Percentiles rank a stretch among this genome's conserved stretches.
phyloP scores from a whole-genome alignment of 2,113 vertebrate genomes.

The Zapornia atra region DNA sequence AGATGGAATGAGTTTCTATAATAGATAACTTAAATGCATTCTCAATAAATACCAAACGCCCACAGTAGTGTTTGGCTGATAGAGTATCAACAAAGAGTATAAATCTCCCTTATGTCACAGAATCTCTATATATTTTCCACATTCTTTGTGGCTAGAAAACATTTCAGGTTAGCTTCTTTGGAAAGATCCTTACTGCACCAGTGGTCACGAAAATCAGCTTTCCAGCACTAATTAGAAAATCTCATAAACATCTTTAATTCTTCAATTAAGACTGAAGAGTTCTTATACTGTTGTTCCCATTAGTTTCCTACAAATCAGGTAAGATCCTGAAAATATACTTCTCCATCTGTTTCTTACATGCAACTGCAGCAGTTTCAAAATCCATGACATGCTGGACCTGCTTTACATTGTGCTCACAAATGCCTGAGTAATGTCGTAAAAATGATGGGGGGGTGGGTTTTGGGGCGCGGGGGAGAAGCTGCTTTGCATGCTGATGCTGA shows the following conservation, averaged over 20 bases:
- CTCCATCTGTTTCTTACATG: slow-evolving; percentile 41
- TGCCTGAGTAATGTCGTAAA: slow-evolving; percentile 36
- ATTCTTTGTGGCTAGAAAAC: not conserved
- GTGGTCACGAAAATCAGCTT: not conserved
- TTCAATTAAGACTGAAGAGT: not conserved
- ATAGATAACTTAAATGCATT: not conserved
- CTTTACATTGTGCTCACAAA: slow-evolving; percentile 35
- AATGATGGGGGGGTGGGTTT: not conserved
- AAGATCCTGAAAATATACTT: not conserved
- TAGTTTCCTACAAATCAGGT: not conserved
- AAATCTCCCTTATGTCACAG: not conserved
- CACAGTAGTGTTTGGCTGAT: not conserved
- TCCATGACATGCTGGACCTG: not conserved
- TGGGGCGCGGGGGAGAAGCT: not conserved
- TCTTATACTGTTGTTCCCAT: not conserved
- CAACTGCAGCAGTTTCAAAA: not conserved
- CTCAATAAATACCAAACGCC: not conserved
- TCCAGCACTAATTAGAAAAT: not conserved
- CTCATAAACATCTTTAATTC: not conserved
- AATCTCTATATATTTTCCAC: not conserved
- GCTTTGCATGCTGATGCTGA: not conserved
- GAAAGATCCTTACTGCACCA: not conserved
- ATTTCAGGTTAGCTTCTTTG: not conserved
- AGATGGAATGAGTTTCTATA: not conserved
- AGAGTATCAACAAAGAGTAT: not conserved